Evolutionary conservation across 1,140 invertebrate genomes (phyloP), one percentile per base, ranked within the genome.

Genomic region (Heliconius melpomene): DNA sequence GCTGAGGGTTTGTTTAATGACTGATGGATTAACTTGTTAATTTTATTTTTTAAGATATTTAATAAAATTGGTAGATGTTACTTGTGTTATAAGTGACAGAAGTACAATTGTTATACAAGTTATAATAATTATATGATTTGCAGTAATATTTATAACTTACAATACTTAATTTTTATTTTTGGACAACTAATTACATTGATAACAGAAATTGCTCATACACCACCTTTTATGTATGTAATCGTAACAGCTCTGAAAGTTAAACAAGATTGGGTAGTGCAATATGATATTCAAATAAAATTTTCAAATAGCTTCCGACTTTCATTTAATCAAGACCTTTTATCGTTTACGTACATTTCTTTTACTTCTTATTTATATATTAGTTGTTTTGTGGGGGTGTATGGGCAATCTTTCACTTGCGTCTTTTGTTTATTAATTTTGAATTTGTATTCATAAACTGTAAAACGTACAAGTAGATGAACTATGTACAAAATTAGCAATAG

Each of bases 191-290:
- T 11, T 66, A 66, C 29, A 66, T 29, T 77, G 75, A 60, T 88
- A 81, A 87, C 82, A 88, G 80, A 84, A 93, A 94, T 93, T 93
- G 93, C 93, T 94, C 93, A 94, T 94, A 94, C 93, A 94, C 93
- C 93, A 92, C 93, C 88, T 90, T 85, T 89, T 89, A 84, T 91
- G 85, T 91, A 91, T 82, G 78, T 91, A 92, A 87, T 79, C 83
- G 83, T 87, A 85, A 88, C 84, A 87, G 82, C 85, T 84, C 79
- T 87, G 79, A 85, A 83, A 79, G 85, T 89, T 88, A 86, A 86
- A 85, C 85, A 85, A 85, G 86, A 89, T 88, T 85, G 85, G 83
- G 82, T 89, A 90, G 89, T 89, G 89, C 89, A 92, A 89, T 89
- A 88, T 89, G 87, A 86, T 83, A 86, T 85, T 86, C 89, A 78